Conservation (phyloP, 2,797 vertebrate species). For the Setipinna tenuifilis region DNA sequence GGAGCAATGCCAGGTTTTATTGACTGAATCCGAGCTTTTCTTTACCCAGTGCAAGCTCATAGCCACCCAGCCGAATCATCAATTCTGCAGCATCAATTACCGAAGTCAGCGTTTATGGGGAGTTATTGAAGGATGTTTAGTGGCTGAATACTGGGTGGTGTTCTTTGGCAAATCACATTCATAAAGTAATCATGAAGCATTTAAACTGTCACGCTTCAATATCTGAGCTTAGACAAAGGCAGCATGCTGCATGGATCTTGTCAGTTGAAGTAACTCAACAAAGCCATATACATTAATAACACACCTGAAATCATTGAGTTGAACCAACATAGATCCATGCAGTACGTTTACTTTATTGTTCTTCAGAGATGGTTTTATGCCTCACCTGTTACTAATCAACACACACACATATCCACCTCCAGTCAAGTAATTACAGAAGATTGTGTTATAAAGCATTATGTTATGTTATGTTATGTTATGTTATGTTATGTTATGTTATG, state of each 20-base stretch:
- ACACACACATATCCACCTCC: not conserved
- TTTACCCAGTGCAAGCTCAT: not conserved
- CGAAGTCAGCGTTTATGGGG: not conserved
- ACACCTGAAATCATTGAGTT: no score
- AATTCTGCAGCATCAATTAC: not conserved
- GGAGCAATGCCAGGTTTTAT: not conserved
- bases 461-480: no score
- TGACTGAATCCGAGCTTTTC: not conserved
- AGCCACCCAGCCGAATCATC: not conserved
- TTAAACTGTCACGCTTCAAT: not conserved
- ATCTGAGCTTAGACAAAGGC: not conserved
- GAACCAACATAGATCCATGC: no score
- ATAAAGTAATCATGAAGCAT: not conserved
- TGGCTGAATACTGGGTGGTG: not conserved
- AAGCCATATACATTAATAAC: no score
- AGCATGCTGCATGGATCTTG: no score
- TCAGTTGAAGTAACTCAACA: no score
- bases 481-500: no score
- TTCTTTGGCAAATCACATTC: not conserved
- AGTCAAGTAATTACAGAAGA: not conserved
- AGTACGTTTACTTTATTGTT: no score
- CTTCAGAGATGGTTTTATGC: no score
- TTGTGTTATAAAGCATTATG: not conserved
- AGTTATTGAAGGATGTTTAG: not conserved
- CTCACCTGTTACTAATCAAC: no score